Conservation (phyloP, 2,113 vertebrate genomes). For the Stigmatopora argus region DNA sequence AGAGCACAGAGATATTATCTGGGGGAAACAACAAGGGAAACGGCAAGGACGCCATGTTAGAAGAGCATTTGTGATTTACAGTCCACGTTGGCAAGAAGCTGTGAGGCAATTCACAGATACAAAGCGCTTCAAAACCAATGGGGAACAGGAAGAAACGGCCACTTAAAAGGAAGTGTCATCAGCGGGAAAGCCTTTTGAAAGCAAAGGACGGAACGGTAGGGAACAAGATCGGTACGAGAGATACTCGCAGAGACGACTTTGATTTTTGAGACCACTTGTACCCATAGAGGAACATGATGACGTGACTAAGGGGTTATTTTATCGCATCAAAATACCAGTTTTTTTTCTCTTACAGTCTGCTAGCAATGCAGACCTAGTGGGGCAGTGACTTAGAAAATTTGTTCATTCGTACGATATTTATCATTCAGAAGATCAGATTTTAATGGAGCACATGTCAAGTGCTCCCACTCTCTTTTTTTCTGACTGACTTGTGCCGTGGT, state of each 20-base stretch:
- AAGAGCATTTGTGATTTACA: not conserved
- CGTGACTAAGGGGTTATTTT: no score
- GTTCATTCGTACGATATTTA: no score
- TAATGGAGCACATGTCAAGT: no score
- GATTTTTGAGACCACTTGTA: not conserved
- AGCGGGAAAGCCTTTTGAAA: conserved; percentile 31
- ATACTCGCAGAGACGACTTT: not conserved
- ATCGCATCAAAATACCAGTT: not conserved
- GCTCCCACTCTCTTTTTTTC: no score
- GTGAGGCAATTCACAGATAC: conserved; percentile 7
- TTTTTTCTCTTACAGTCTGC: not conserved
- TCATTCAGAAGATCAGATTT: not conserved
- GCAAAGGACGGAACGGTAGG: conserved; percentile 16
- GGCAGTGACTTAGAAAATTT: not conserved
- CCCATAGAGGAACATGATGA: no score
- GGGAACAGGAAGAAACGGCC: conserved; percentile 11
- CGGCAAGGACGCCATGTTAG: not conserved
- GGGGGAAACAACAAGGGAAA: not conserved
- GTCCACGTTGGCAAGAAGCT: not conserved
- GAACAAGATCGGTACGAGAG: conserved; percentile 10
- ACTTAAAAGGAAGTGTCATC: conserved; percentile 21
- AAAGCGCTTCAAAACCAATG: not conserved
- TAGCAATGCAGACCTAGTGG: no score
- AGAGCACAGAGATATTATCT: not conserved
- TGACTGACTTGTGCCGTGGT: no score